Conservation (phyloP, 2,797 vertebrate species). For the Anas georgica region DNA sequence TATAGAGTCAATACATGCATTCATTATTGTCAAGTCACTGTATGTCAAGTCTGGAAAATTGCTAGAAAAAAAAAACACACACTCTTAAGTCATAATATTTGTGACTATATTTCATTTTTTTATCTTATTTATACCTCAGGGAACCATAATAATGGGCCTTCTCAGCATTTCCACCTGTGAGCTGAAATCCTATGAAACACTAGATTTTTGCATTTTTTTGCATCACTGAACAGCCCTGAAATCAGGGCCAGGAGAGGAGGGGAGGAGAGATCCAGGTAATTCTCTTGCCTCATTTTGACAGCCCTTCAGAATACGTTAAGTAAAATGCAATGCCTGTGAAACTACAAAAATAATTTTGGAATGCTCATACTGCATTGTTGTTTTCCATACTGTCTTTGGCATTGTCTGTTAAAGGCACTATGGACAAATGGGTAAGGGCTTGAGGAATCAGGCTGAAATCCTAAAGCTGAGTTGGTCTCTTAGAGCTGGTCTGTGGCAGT, state of each 20-base stretch:
- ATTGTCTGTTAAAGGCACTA: neutral
- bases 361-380: neutral
- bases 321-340: neutral
- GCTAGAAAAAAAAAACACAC: neutral
- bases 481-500: neutral
- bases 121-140: constrained; percentile 9
- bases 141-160: neutral
- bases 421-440: neutral
- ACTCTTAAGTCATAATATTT: neutral
- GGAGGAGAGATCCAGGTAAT: constrained; percentile 9
- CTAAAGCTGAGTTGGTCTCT: neutral
- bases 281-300: constrained; percentile 39
- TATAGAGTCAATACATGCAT: neutral
- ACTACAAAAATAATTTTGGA: neutral
- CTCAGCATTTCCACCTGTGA: neutral
- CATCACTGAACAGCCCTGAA: constrained; percentile 10
- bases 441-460: neutral
- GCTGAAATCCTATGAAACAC: neutral
- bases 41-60: neutral
- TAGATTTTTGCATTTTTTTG: constrained; percentile 32
- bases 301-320: constrained; percentile 14
- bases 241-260: neutral
- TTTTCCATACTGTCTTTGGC: neutral
- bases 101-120: neutral
- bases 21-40: neutral